Percentiles rank a stretch among this genome's conserved stretches.
phyloP scores from a whole-genome alignment of 2,797 vertebrate genomes.

The Squalus acanthias region DNA sequence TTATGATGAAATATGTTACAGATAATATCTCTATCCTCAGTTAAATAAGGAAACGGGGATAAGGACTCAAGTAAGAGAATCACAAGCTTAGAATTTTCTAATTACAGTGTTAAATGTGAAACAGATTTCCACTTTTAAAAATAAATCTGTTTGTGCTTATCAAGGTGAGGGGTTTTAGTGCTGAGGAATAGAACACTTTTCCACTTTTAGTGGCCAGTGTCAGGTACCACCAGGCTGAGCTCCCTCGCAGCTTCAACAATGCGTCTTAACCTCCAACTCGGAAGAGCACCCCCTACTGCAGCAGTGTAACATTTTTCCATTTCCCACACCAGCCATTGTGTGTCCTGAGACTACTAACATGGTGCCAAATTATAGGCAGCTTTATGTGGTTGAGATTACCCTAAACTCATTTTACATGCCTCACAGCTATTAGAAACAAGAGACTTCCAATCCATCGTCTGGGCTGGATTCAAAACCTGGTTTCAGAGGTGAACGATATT shows the following conservation, averaged over 20 bases:
- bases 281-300: neutral
- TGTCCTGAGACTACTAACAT: neutral
- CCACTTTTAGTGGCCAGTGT: neutral
- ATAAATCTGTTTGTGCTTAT: neutral
- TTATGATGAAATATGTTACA: conserved; percentile 24
- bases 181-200: neutral
- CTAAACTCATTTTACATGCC: neutral
- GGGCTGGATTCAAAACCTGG: neutral
- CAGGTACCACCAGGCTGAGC: neutral
- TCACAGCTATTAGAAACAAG: neutral
- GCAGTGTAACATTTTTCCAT: neutral
- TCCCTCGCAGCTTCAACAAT: neutral
- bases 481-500: neutral
- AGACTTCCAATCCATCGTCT: neutral
- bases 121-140: conserved; percentile 11
- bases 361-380: neutral
- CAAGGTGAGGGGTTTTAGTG: neutral
- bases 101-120: conserved; percentile 16
- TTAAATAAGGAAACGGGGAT: neutral
- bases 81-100: neutral
- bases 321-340: neutral
- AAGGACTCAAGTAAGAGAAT: neutral
- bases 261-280: neutral
- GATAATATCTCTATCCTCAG: conserved; percentile 23
- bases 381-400: neutral